Evolutionary conservation across 2,888 invertebrate genomes (phyloP).

Genomic region (Apocheima hispidaria): DNA sequence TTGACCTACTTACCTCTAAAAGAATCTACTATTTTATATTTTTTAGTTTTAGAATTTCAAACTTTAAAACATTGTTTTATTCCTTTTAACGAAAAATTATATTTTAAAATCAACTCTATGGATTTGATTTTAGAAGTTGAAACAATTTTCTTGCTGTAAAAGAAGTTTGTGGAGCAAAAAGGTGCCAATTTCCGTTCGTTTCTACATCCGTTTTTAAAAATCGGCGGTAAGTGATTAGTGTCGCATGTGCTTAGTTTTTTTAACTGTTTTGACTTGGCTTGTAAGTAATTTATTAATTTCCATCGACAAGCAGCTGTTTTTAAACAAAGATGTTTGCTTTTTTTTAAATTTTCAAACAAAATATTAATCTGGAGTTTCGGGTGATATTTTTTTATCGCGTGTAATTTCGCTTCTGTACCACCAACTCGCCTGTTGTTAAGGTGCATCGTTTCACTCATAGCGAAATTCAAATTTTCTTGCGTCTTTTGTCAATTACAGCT

Average conservation of each 20-base stretch:
- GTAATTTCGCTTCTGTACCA: no score
- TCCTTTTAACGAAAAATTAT: conserved; percentile 15
- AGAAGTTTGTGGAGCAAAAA: conserved; percentile 65
- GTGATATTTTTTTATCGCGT: no score
- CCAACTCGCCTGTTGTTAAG: no score
- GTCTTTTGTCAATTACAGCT: no score
- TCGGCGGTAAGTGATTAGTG: conserved; percentile 80
- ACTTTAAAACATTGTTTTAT: conserved; percentile 28
- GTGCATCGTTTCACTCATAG: no score
- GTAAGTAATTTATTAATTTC: conserved; percentile 73
- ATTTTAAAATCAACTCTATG: conserved; percentile 47
- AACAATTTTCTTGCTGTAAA: conserved; percentile 15
- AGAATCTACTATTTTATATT: conserved; percentile 45
- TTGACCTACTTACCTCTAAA: conserved; percentile 69
- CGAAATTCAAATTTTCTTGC: no score
- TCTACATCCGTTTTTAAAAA: conserved; percentile 82
- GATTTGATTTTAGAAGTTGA: conserved; percentile 35
- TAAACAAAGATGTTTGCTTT: conserved; percentile 51
- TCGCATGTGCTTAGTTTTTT: conserved; percentile 76
- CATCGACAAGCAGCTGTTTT: conserved; percentile 72
- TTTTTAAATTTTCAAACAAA: not conserved
- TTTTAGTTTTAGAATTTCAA: conserved; percentile 44
- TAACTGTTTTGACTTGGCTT: conserved; percentile 66
- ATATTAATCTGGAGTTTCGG: not conserved
- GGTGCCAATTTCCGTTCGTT: conserved; percentile 83